Base-by-base conservation (phyloP, 2,113 vertebrate species). In the Tachysurus fulvidraco region DNA sequence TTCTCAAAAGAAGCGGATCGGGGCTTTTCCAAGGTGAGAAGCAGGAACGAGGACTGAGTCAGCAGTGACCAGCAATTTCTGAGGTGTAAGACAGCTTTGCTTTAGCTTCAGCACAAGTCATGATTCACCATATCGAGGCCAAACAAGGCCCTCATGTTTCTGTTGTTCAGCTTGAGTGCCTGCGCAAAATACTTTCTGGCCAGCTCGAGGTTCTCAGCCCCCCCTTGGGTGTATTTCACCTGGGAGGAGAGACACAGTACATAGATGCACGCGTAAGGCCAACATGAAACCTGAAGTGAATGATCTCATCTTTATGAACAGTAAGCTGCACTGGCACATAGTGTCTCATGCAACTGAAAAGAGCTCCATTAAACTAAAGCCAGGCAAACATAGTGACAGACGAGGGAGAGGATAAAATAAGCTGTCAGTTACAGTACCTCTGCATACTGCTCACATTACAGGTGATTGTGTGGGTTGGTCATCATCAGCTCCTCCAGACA, bases 401-500 rank as follows among this genome's bases (percentile, higher is more conserved):
- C 23, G 50, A 60, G 28, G 13, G 3, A 14, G 16, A 28, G 82
- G 46, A 67, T 11, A 57, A 50, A 83, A 64, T 36, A 28, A 86
- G 62, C 69, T 28, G 59, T 86, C 23, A n/a, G 59, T 54, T 88
- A 91, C 89, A 95, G 91, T 94, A 99, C 98, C 95, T 99, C 98
- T 79, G 97, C 98, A 85, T 98, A 99, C 86, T 99, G 98, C 92
- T 99, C 98, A 94, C 97, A 99, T 91, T 98, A 99, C 91, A 99
- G 96, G 93, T 99, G 98, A 95, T 98, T 99, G 94, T 99, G 97
- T 80, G 98, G 98, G 92, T 99, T 99, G 91, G 96, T 96, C 97
- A 99, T 97, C 97, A 99, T 99, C 89, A 99, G 96, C 91, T 99
- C 98, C 91, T 99, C 98, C 92, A 99, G 95, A 93, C 98, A 99